phyloP scores from a whole-genome alignment of 2,113 vertebrate genomes.

The Vulpes lagopus region DNA sequence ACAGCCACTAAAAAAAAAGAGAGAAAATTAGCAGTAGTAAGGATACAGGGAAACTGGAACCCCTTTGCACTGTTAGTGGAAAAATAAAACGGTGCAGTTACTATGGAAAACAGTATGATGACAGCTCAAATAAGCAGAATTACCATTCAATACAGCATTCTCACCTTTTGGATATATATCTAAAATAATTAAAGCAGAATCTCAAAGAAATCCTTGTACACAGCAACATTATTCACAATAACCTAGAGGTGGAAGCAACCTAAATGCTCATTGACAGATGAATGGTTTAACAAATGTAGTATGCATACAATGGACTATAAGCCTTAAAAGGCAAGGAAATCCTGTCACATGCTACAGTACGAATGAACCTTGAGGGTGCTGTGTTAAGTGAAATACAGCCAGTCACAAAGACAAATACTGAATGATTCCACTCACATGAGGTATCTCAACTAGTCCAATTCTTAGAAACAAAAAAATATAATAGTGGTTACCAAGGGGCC shows the following conservation, averaged over 20 bases:
- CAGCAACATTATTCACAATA: not conserved
- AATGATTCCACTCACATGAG: not conserved
- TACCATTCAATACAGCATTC: not conserved
- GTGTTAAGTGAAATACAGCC: not conserved
- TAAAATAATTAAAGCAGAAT: not conserved
- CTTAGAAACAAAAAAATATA: constrained; percentile 35
- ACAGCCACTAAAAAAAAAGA: not conserved
- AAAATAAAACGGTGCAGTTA: not conserved
- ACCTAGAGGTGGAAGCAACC: not conserved
- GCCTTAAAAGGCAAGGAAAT: constrained; percentile 14
- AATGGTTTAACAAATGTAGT: not conserved
- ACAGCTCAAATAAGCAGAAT: not conserved
- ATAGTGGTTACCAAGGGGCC: not conserved
- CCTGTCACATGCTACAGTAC: not conserved
- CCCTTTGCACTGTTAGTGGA: not conserved
- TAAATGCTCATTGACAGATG: not conserved
- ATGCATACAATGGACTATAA: not conserved
- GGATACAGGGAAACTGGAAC: not conserved
- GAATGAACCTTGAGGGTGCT: not conserved
- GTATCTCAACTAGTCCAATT: not conserved
- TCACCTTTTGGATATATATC: not conserved
- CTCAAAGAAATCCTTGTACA: not conserved
- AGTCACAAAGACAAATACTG: not conserved
- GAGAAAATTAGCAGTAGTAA: not conserved
- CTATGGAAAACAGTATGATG: not conserved